Evolutionary conservation across 1,140 invertebrate species (phyloP).

Genomic region (Drosophila chauvacae): DNA sequence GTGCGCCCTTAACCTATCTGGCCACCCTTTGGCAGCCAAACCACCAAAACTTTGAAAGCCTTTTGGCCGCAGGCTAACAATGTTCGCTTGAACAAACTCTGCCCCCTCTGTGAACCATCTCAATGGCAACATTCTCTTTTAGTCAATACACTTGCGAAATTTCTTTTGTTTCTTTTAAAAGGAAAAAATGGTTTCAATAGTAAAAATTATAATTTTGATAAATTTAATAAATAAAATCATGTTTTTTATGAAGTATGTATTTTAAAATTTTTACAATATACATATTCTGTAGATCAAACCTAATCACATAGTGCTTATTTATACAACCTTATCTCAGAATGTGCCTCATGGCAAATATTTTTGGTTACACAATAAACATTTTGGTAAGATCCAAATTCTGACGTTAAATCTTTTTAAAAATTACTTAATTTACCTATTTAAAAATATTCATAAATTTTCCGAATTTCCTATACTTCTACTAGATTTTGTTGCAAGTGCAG

Average conservation of each 20-base stretch:
- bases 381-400: background rate
- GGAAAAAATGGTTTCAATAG: background rate
- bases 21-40: conserved; percentile 46
- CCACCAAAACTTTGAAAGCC: conserved; percentile 62
- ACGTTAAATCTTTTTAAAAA: background rate
- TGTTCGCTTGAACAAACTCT: conserved; percentile 57
- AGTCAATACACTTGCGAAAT: conserved; percentile 11
- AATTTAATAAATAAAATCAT: background rate
- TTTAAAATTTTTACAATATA: too few relatives aligned
- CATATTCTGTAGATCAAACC: too few relatives aligned
- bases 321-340: too few relatives aligned
- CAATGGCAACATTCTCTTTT: conserved; percentile 18
- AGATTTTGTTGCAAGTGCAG: background rate
- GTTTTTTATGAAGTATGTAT: too few relatives aligned
- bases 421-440: too few relatives aligned
- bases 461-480: background rate
- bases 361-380: too few relatives aligned
- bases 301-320: too few relatives aligned
- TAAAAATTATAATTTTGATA: background rate
- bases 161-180: too few relatives aligned
- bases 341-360: too few relatives aligned
- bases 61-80: conserved; percentile 60
- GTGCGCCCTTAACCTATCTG: background rate
- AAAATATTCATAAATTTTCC: background rate
- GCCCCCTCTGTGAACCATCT: conserved; percentile 7